Conservation (phyloP, 2,113 vertebrate genomes). For the Nothocercus julius region DNA sequence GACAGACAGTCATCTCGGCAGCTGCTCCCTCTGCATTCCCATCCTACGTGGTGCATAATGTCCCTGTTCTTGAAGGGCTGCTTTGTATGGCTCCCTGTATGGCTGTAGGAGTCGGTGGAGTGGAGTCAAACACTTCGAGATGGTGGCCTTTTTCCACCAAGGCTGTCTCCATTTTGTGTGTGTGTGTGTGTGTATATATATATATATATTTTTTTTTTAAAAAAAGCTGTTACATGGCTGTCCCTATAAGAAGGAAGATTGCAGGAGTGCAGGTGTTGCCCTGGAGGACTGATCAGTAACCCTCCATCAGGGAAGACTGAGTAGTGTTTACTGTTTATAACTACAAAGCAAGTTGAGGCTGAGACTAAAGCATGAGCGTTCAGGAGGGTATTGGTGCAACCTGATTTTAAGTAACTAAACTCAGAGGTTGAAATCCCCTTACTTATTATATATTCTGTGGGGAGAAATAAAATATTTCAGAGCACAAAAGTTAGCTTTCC, state of each 20-base stretch:
- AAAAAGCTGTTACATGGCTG: not conserved
- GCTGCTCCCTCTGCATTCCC: not conserved
- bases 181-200: too few relatives aligned
- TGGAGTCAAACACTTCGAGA: not conserved
- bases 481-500: not conserved
- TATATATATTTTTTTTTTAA: not conserved
- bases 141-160: not conserved
- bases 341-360: not conserved
- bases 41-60: not conserved
- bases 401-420: not conserved
- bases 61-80: not conserved
- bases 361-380: not conserved
- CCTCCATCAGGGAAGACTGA: not conserved
- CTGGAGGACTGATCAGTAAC: not conserved
- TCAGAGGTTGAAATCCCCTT: not conserved
- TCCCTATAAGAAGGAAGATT: not conserved
- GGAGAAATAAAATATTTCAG: not conserved
- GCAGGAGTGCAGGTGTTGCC: not conserved
- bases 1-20: not conserved
- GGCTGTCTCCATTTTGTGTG: not conserved
- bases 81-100: not conserved
- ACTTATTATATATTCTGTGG: not conserved
- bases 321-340: not conserved
- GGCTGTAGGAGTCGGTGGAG: not conserved
- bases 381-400: not conserved